These are phyloP conservation scores for Timema podura DNA, from an alignment of 2,888 invertebrate species.

Conservation along the genomic window DNA sequence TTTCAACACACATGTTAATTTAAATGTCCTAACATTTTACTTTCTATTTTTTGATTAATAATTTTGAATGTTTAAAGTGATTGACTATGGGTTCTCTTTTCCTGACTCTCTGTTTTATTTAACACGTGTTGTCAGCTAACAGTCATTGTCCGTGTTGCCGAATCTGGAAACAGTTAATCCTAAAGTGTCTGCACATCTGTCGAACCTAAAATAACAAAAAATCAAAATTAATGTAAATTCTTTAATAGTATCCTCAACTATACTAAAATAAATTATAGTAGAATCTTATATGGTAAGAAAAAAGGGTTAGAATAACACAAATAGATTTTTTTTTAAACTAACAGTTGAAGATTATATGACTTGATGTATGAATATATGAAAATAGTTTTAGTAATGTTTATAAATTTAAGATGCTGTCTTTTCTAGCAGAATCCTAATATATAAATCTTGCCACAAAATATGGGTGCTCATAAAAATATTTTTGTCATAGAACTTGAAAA, in stretches of 20 bases:
- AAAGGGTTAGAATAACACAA: not conserved
- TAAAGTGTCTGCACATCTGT: constrained; percentile 93
- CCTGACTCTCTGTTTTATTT: no score
- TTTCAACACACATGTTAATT: no score
- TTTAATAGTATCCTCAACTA: not conserved
- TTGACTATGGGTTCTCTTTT: no score
- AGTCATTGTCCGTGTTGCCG: constrained; percentile 52
- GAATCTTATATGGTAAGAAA: not conserved
- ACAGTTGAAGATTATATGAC: no score
- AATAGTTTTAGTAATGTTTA: not conserved
- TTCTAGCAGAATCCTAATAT: no score
- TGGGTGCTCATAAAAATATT: no score
- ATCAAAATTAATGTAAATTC: constrained; percentile 6
- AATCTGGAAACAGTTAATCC: constrained; percentile 77
- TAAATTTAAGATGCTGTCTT: no score
- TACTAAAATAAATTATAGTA: constrained; percentile 11
- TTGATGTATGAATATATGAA: no score
- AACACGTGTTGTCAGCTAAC: constrained; percentile 52
- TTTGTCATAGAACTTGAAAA: no score
- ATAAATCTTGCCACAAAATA: no score
- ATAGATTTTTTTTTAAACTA: not conserved
- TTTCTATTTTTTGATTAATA: no score
- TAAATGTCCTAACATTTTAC: no score
- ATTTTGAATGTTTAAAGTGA: not conserved
- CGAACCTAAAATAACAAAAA: constrained; percentile 65